Percentiles rank a stretch among this genome's conserved stretches.
Evolutionary conservation across 2,113 vertebrate genomes (phyloP).

Genomic region (Opisthocomus hoazin): DNA sequence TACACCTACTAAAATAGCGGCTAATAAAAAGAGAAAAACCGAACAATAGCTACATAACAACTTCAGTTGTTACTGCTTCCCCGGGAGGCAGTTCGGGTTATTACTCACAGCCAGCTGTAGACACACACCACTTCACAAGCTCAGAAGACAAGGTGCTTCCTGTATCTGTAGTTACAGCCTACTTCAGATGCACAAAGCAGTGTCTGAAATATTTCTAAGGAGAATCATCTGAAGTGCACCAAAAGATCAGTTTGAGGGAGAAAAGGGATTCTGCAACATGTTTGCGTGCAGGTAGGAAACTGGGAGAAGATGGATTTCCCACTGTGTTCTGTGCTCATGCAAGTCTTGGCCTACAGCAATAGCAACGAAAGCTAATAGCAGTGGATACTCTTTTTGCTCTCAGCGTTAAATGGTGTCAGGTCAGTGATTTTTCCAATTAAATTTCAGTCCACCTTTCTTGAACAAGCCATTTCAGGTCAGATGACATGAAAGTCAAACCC

Average conservation of each 20-base stretch:
- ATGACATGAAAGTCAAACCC: rapidly evolving
- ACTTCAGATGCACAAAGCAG: background rate
- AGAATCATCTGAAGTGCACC: background rate
- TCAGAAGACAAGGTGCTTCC: background rate
- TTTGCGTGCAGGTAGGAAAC: background rate
- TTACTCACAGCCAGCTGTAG: background rate
- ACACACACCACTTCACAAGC: background rate
- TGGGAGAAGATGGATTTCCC: background rate
- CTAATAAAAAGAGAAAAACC: background rate
- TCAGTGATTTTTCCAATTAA: background rate
- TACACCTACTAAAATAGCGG: background rate
- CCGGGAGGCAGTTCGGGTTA: background rate
- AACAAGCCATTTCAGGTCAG: background rate
- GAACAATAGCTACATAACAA: background rate
- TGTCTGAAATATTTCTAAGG: background rate
- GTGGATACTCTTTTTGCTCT: background rate
- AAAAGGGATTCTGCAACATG: background rate
- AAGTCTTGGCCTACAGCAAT: background rate
- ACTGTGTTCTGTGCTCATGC: background rate
- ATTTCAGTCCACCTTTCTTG: background rate
- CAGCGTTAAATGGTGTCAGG: background rate
- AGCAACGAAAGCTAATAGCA: background rate
- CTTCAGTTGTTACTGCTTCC: background rate
- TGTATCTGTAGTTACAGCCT: background rate
- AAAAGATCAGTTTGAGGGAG: background rate